These are phyloP conservation scores for Choloepus hoffmanni DNA, from an alignment of 2,113 vertebrate genomes.

Conservation along the genomic window DNA sequence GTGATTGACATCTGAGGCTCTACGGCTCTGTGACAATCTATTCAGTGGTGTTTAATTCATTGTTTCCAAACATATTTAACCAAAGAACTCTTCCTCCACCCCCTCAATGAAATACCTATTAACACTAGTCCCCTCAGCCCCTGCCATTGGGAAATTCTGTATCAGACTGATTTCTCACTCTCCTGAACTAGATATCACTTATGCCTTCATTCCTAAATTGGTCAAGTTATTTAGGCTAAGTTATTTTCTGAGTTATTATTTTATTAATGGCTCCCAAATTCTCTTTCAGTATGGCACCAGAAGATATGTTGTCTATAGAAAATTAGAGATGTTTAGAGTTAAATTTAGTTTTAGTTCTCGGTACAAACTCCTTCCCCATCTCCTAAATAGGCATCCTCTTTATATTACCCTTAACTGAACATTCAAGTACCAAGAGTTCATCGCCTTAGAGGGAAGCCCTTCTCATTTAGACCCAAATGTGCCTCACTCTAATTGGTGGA, in stretches of 20 bases:
- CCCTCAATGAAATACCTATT: background rate
- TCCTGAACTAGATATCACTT: background rate
- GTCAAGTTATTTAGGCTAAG: background rate
- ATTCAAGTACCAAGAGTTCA: background rate
- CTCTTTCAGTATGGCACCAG: background rate
- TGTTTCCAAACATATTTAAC: constrained; percentile 30
- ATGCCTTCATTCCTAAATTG: background rate
- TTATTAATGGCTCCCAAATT: background rate
- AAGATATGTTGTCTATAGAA: background rate
- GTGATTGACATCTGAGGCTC: background rate
- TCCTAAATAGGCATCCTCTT: background rate
- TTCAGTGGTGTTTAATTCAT: constrained; percentile 24
- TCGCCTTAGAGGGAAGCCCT: background rate
- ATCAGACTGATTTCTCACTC: constrained; percentile 2
- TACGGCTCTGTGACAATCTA: background rate
- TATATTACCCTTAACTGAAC: background rate
- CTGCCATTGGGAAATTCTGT: background rate
- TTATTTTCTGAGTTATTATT: constrained; percentile 22
- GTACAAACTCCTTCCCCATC: background rate
- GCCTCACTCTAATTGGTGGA: background rate
- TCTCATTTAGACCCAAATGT: background rate
- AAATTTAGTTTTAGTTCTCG: constrained; percentile 12
- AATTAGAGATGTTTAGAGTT: background rate
- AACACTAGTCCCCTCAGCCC: background rate
- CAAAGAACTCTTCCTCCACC: background rate